Evolutionary conservation across 2,888 invertebrate genomes (phyloP), one percentile per base, ranked within the genome.

Genomic region (Charanyca ferruginea): DNA sequence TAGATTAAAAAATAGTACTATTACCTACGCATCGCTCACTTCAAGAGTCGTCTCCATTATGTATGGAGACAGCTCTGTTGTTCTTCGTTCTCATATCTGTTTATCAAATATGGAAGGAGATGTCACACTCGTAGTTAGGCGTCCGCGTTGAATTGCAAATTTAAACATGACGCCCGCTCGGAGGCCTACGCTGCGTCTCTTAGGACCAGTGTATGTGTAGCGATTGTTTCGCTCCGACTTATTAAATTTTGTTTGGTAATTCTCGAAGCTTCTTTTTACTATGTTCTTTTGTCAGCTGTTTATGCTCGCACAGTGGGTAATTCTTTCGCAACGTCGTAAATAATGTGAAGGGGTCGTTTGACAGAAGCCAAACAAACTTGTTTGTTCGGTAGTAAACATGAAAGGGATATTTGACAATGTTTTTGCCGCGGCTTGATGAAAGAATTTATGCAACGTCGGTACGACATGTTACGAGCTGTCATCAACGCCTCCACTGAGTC

Each of bases 101-200:
- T 83, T 87, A 86, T 86, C 85, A 87, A 85, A 86, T 84, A 83
- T 77, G 77, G 77, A 81, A 76, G 80, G 73, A 80, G 80, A 72
- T 77, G 82, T 76, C 81, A 75, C 81, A 79, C 76, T 75, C 81
- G 76, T 82, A 85, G 87, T 88, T 85, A 87, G 82, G 80, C 66
- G 83, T 80, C 41, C 65, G 60, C 57, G 83, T 88, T 84, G 90
- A 91, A 91, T 91, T 89, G 91, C 91, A 91, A 91, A 92, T 92
- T 90, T 91, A 91, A 88, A 90, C 90, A 89, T 90, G 90, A 85
- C 86, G 57, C 69, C 72, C 25, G 49, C 63, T 23, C 18, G 2
- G 22, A 32, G 58, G 61, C 58, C 75, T 61, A 11, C 38, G 2
- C 35, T 38, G 1, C 65, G 25, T 58, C 72, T 71, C 68, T 23